Base-by-base conservation (phyloP, 37 sponge, comb jelly and placozoan species). In the Crambe crambe region DNA sequence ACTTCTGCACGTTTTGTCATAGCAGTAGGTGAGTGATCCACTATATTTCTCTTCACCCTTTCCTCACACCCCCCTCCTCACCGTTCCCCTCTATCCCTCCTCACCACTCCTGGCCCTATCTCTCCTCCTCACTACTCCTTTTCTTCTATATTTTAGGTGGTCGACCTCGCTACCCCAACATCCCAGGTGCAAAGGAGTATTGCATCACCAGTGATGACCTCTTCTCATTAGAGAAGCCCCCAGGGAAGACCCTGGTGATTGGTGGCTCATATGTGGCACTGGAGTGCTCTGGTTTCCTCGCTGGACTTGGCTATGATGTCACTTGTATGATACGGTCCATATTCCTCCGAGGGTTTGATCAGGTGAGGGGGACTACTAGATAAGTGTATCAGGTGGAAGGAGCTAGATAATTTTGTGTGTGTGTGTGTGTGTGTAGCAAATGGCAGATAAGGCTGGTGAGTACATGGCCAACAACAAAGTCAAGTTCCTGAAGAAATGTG, bases 201-300 rank as follows among this genome's bases (percentile, higher is more conserved):
- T 80, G 93, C 58, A 92, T 98, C 69, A 94, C 97, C 17, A 98
- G 99, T 84, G 99, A 98, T 63, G 99, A 98, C 76, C 83, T 98
- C 30, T 98, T 98, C 84, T 94, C 95, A 25, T 65, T 96, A 73
- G 42, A 67, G 27, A 66, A 79, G 34, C 78, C 95, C 21, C 99
- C 99, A 8, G 97, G 96, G 38, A 95, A 94, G 79, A 96, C 99
- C 68, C 89, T 98, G 26, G 92, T 94, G 58, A 73, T 98, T 25
- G 99, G 99, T n/a, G 97, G 95, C 0, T 96, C 97, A 36, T 98
- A 98, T 56, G 97, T 98, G 21, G 95, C 99, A 4, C 86, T 98
- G 86, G 99, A 98, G 71, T 98, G 99, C 89, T 96, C 96, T 27
- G 99, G 99, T 29, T 98, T 98, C 76, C 83, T 98, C 36, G 89